phyloP scores from a whole-genome alignment of 2,888 invertebrate species.

The Falcaria lacertinaria region DNA sequence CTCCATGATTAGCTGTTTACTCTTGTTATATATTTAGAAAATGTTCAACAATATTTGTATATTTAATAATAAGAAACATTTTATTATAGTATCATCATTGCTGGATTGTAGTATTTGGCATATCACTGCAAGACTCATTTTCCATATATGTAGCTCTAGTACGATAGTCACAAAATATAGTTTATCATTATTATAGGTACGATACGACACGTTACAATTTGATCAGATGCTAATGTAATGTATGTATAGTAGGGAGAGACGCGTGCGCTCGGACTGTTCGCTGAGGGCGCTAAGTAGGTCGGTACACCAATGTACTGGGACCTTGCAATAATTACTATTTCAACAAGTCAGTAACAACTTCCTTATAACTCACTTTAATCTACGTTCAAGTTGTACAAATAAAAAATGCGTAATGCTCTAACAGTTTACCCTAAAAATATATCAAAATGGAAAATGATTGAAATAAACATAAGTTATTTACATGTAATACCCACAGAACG shows the following conservation, averaged over 20 bases:
- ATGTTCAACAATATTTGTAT: slow-evolving; percentile 78
- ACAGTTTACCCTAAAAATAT: slow-evolving; percentile 69
- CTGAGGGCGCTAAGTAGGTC: slow-evolving; percentile 1
- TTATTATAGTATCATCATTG: slow-evolving; percentile 64
- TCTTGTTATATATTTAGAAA: slow-evolving; percentile 77
- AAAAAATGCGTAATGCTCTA: slow-evolving; percentile 69
- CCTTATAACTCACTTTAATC: slow-evolving; percentile 48
- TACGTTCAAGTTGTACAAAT: slow-evolving; percentile 61
- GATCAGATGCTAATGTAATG: slow-evolving; percentile 10
- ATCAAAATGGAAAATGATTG: slow-evolving; percentile 72
- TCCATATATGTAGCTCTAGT: slow-evolving; percentile 37
- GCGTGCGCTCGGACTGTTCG: slow-evolving; percentile 14
- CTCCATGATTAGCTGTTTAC: slow-evolving; percentile 71
- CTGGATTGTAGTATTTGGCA: slow-evolving; percentile 75
- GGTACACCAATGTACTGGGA: slow-evolving; percentile 42
- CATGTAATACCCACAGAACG: slow-evolving; percentile 64
- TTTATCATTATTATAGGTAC: slow-evolving; percentile 26
- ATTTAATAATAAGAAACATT: slow-evolving; percentile 73
- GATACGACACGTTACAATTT: slow-evolving; percentile 13
- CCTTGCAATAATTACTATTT: slow-evolving; percentile 53
- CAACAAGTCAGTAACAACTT: slow-evolving; percentile 56
- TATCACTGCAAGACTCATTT: slow-evolving; percentile 72
- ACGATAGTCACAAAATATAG: slow-evolving; percentile 58
- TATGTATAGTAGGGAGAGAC: slow-evolving; percentile 11
- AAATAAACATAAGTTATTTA: slow-evolving; percentile 66